Evolutionary conservation across 1,140 invertebrate species (phyloP), one percentile per base, ranked within the genome.

Genomic region (Orussus abietinus): DNA sequence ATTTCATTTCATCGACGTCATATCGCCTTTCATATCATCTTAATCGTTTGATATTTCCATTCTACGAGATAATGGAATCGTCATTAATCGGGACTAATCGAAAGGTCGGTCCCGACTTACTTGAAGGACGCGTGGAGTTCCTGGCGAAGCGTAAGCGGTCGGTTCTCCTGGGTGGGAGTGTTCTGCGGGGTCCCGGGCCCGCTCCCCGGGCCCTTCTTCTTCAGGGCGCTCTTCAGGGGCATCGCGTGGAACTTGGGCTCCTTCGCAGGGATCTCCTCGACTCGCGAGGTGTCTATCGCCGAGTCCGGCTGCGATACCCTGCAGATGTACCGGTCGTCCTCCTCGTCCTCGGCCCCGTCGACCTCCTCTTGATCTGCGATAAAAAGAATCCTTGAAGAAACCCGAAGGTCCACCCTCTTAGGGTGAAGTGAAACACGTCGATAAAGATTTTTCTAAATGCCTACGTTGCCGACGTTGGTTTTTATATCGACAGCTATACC

Each of bases 251-350:
- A 85, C 58, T 84, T 82, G 11, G 87, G 88, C 73, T 91, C 89
- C 69, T 90, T 90, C 38, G 90, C 89, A 39, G 88, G 89, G 42
- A 93, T 91, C 72, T 92, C 88, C 66, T 93, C 89, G 21, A 92
- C 82, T 35, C 86, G 78, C 11, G 80, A 82, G 20, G 87, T 90
- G 62, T 92, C 88, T 53, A 88, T 84, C 10, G 66, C 62, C 1
- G 79, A 78, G 65, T 83, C 80, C 42, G 76, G 76, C 67, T 78
- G 78, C 38, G 74, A 72, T 48, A 78, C 69, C 46, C 76, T 64
- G 47, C 56, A 78, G 43, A 64, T 64, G 59, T 70, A 78, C 59
- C 60, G 64, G 32, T 59, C 76, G 30, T 72, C 71, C n/a, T 69
- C 66, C 20, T 72, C 70, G 21, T 77, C 79, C 1, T 79, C 77